Evolutionary conservation across 2,113 vertebrate species (phyloP).

Genomic region (Callipepla californica): DNA sequence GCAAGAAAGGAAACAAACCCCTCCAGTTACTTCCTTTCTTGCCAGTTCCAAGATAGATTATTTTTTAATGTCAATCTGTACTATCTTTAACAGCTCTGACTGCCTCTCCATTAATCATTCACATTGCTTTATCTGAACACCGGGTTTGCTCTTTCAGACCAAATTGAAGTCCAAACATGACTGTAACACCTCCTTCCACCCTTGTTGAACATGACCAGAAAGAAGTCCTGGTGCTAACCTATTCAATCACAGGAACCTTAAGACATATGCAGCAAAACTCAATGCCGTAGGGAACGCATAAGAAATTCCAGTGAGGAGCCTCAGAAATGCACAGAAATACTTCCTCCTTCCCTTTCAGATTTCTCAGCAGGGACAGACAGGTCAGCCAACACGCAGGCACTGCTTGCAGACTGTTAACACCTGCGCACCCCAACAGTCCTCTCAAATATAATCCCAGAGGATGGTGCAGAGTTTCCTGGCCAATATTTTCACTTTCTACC

Average conservation of each 20-base stretch:
- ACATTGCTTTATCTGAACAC: background rate
- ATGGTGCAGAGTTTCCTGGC: background rate
- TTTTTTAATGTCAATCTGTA: background rate
- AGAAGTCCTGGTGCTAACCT: background rate
- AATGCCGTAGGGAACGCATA: background rate
- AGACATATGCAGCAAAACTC: background rate
- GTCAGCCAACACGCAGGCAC: background rate
- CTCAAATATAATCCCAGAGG: background rate
- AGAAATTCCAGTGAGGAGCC: background rate
- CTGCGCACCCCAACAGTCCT: background rate
- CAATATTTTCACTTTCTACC: constrained; percentile 26
- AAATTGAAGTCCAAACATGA: background rate
- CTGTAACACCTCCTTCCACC: background rate
- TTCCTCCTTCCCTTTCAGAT: background rate
- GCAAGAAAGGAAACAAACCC: background rate
- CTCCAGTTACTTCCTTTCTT: background rate
- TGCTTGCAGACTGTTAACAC: background rate
- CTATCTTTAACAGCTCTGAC: background rate
- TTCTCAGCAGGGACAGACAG: background rate
- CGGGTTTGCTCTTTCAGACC: background rate
- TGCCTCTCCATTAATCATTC: background rate
- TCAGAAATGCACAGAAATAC: background rate
- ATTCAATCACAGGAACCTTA: background rate
- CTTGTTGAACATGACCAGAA: background rate
- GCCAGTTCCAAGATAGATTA: background rate